Base-by-base conservation (phyloP, 2,888 invertebrate genomes). In the Dolomedes plantarius region DNA sequence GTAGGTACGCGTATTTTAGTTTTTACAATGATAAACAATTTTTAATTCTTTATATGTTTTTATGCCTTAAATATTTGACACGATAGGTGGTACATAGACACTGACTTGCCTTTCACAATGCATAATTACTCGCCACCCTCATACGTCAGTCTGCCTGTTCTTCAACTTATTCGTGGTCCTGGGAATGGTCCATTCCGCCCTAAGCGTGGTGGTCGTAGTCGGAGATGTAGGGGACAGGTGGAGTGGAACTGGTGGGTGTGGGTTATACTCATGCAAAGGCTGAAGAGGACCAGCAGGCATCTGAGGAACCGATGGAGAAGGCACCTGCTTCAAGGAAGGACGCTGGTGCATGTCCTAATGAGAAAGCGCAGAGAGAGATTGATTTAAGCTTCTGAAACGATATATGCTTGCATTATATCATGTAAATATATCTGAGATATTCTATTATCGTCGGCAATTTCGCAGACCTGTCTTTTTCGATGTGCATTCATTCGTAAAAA, bases 281-380 rank as follows among this genome's bases (percentile, higher is more conserved):
- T 82, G 79, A 31, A 74, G 64, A 19, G 74, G 85, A 19, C 77
- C 75, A 1, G 65, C 50, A 9, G 86, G 86, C 67, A 86, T 71
- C 76, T 86, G 86, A 80, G 86, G 86, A 80, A 86, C 80, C 19
- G 86, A 80, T 29, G 86, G 86, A 11, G 86, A 86, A 86, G 86
- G 80, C 86, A 86, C 86, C 80, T 86, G 86, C 72, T 86, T 86
- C 29, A 86, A 67, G 27, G 75, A 64, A 6, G 80, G 80, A 19
- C 86, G 46, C 9, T 71, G 86, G 50, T 86, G 79, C 6, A 78
- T 73, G n/a, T 76, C 69, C 86, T 86, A 27, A 11, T 13, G 23
- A 13, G 36, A 36, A 6, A 16, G n/a, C n/a, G n/a, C n/a, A n/a
- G n/a, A n/a, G n/a, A n/a, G n/a, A n/a, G n/a, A n/a, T n/a, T n/a